phyloP scores from a whole-genome alignment of 2,888 invertebrate genomes.

The Hofmannophila pseudospretella region DNA sequence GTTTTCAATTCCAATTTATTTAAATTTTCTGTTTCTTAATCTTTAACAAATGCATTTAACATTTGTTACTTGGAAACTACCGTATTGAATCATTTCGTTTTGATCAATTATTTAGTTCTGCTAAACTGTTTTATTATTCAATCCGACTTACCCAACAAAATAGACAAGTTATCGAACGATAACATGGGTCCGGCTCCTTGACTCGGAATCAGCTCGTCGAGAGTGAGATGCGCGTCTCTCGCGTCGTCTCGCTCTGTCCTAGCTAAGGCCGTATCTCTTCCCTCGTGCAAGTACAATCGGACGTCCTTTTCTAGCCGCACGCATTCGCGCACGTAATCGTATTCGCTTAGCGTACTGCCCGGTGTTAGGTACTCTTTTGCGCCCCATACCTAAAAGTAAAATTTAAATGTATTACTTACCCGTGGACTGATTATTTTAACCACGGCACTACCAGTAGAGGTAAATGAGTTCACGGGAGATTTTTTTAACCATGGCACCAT shows the following conservation, averaged over 20 bases:
- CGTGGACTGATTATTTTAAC: too few species aligned
- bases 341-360: constrained; percentile 89
- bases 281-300: constrained; percentile 80
- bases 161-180: constrained; percentile 89
- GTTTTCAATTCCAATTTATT: too few species aligned
- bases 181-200: constrained; percentile 84
- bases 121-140: too few species aligned
- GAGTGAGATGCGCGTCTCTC: constrained; percentile 83
- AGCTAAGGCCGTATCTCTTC: constrained; percentile 82
- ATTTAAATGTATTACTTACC: too few species aligned
- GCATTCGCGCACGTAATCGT: constrained; percentile 95
- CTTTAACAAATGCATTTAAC: too few species aligned
- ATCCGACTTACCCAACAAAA: constrained; percentile 84
- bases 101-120: too few species aligned
- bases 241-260: constrained; percentile 90
- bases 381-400: constrained; percentile 93
- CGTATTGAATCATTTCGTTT: too few species aligned
- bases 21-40: too few species aligned
- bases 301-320: constrained; percentile 95
- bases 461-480: too few species aligned
- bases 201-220: constrained; percentile 88
- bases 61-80: too few species aligned
- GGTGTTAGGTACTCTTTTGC: constrained; percentile 92
- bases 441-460: too few species aligned
- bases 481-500: too few species aligned